A percentile compares a stretch with the other conserved stretches of the same genome.
Evolutionary conservation across 2,888 invertebrate species (phyloP).

Genomic region (Scotopteryx bipunctaria): DNA sequence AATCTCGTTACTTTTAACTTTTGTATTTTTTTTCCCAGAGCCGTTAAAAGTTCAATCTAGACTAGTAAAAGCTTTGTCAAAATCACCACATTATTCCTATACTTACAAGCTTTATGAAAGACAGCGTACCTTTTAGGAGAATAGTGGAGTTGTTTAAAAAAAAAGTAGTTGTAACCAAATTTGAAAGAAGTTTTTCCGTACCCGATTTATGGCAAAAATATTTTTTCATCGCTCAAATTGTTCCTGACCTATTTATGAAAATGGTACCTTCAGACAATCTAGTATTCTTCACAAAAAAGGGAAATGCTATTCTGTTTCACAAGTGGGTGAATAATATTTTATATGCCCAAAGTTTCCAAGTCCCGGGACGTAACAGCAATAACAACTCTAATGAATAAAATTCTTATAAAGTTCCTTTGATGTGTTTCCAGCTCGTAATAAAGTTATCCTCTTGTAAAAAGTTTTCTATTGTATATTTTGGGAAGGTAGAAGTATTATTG

Average conservation of each 20-base stretch:
- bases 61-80: not conserved
- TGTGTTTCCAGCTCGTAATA: constrained; percentile 43
- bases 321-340: constrained; percentile 32
- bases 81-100: not conserved
- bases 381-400: constrained; percentile 51
- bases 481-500: constrained; percentile 38
- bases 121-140: not conserved
- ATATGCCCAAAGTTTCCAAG: constrained; percentile 26
- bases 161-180: not conserved
- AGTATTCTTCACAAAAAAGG: constrained; percentile 5
- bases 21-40: constrained; percentile 28
- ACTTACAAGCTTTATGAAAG: too few species aligned
- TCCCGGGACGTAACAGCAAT: constrained; percentile 35
- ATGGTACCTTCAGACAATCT: constrained; percentile 1
- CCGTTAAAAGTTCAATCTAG: constrained; percentile 1
- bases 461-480: constrained; percentile 41
- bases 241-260: constrained; percentile 1
- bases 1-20: constrained; percentile 44
- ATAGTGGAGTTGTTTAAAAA: not conserved
- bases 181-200: not conserved
- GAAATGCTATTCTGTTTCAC: constrained; percentile 30
- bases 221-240: not conserved
- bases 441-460: constrained; percentile 40
- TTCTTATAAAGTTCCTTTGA: constrained; percentile 46
- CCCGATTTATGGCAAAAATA: not conserved